Conservation (phyloP, 2,113 vertebrate species). For the Thryonomys swinderianus region DNA sequence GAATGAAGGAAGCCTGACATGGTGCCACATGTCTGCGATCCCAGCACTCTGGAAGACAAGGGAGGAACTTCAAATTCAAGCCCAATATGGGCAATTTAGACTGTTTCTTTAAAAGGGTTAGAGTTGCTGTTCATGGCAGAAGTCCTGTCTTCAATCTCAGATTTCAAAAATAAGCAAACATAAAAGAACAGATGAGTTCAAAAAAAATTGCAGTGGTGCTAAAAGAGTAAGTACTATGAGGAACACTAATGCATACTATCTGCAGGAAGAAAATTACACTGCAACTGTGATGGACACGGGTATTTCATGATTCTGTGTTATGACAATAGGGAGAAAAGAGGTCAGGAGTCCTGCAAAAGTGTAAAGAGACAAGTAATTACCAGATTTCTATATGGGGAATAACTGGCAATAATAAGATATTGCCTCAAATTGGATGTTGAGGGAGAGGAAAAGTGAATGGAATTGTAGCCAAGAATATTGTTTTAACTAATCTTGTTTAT, state of each 20-base stretch:
- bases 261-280: neutral
- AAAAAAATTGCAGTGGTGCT: neutral
- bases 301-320: neutral
- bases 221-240: too few relatives aligned
- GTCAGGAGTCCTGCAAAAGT: neutral
- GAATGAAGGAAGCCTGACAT: neutral
- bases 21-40: too few relatives aligned
- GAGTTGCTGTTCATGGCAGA: neutral
- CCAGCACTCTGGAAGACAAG: too few relatives aligned
- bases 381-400: neutral
- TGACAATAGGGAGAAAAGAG: neutral
- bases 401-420: neutral
- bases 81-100: neutral
- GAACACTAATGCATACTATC: neutral
- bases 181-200: neutral
- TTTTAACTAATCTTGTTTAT: neutral
- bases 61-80: neutral
- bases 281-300: neutral
- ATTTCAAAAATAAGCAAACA: neutral
- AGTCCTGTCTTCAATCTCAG: neutral
- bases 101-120: neutral
- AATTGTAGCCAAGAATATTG: neutral
- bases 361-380: neutral
- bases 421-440: neutral
- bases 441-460: neutral